Evolutionary conservation across 2,888 invertebrate species (phyloP).

Genomic region (Hofmannophila pseudospretella): DNA sequence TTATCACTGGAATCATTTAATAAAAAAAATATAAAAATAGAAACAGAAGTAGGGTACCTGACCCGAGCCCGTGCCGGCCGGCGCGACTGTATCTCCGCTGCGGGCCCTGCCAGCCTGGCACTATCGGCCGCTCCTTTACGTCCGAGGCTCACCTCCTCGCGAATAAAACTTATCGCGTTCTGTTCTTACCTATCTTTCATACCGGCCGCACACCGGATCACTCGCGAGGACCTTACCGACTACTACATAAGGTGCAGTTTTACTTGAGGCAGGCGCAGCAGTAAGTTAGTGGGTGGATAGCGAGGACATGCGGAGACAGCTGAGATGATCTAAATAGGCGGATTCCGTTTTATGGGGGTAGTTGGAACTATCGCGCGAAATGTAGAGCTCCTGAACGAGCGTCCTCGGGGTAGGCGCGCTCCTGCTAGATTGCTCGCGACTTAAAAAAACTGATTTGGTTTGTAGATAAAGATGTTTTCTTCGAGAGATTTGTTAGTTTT

Average conservation of each 20-base stretch:
- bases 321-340: constrained; percentile 66
- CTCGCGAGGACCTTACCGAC: constrained; percentile 10
- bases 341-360: constrained; percentile 52
- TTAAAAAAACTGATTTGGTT: not conserved
- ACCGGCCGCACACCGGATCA: constrained; percentile 11
- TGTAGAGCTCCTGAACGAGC: not conserved
- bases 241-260: constrained; percentile 21
- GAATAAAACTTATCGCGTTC: constrained; percentile 60
- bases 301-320: constrained; percentile 37
- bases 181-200: constrained; percentile 41
- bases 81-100: constrained; percentile 1
- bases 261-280: constrained; percentile 1
- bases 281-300: constrained; percentile 24
- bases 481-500: too few species aligned
- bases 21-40: too few species aligned
- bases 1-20: too few species aligned
- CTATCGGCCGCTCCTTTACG: constrained; percentile 20
- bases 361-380: constrained; percentile 31
- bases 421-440: not conserved
- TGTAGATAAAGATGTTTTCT: too few species aligned
- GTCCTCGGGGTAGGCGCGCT: not conserved
- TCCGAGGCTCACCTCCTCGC: constrained; percentile 38
- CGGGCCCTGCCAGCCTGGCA: not conserved
- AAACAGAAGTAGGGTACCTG: too few species aligned
- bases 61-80: too few species aligned